Conservation (phyloP, 2,888 invertebrate genomes). For the Zeuzera pyrina region DNA sequence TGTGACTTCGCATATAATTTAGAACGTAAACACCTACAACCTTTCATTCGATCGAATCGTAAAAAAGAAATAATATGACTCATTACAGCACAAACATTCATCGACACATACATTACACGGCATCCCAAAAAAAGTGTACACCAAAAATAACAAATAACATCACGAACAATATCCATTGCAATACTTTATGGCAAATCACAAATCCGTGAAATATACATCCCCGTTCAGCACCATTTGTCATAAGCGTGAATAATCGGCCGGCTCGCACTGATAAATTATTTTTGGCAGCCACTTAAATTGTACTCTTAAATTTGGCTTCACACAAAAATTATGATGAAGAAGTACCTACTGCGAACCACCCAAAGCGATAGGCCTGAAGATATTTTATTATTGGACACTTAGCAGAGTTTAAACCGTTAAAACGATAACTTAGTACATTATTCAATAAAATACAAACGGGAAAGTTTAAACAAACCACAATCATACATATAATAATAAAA, state of each 20-base stretch:
- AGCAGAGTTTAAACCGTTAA: no score
- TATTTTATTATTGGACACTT: no score
- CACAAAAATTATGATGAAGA: slow-evolving; percentile 24
- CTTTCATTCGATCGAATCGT: no score
- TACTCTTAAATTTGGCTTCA: slow-evolving; percentile 21
- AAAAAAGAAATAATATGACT: slow-evolving; percentile 5
- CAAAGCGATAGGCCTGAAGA: slow-evolving; percentile 15
- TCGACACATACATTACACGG: slow-evolving; percentile 12
- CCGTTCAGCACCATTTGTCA: slow-evolving; percentile 45
- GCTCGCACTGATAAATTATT: slow-evolving; percentile 45
- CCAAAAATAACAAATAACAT: slow-evolving; percentile 12
- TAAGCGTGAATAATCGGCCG: slow-evolving; percentile 47
- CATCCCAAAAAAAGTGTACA: slow-evolving; percentile 11
- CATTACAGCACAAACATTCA: slow-evolving; percentile 1
- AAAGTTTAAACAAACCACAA: no score
- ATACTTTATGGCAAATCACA: slow-evolving; percentile 37
- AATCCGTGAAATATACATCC: slow-evolving; percentile 53
- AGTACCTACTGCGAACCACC: slow-evolving; percentile 28
- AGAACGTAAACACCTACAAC: no score
- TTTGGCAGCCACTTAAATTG: slow-evolving; percentile 45
- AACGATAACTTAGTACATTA: no score
- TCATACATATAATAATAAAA: no score
- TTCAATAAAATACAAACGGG: no score
- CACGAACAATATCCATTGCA: slow-evolving; percentile 21
- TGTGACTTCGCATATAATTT: no score